Evolutionary conservation across 2,797 vertebrate genomes (phyloP).

Genomic region (Salarias fasciatus): DNA sequence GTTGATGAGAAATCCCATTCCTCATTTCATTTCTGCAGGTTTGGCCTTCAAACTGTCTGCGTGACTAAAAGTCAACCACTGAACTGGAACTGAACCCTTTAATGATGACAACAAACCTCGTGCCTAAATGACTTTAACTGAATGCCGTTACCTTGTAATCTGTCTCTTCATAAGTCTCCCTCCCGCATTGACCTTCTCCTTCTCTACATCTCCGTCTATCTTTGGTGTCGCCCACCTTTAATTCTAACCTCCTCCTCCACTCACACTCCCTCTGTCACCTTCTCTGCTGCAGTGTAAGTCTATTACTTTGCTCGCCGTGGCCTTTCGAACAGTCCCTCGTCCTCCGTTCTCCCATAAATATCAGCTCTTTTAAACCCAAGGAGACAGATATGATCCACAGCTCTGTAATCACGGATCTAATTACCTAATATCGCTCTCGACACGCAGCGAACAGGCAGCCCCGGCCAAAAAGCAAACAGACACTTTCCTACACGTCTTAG

Average conservation of each 20-base stretch:
- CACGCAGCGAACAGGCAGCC: background rate
- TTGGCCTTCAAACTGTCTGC: too few species aligned
- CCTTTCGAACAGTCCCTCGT: too few species aligned
- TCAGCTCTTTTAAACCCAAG: conserved; percentile 28
- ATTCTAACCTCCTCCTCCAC: conserved; percentile 19
- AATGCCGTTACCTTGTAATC: background rate
- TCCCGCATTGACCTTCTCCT: conserved; percentile 3
- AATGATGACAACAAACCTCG: too few species aligned
- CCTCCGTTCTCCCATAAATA: conserved; percentile 6
- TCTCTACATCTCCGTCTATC: conserved; percentile 8
- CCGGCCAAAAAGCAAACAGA: conserved; percentile 31
- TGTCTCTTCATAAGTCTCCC: conserved; percentile 17
- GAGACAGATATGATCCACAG: conserved; percentile 15
- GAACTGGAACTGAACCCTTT: too few species aligned
- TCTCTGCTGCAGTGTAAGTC: too few species aligned
- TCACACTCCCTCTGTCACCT: too few species aligned
- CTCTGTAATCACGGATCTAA: conserved; percentile 29
- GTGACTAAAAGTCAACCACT: too few species aligned
- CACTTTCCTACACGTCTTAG: conserved; percentile 47
- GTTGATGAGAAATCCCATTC: too few species aligned
- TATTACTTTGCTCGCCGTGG: too few species aligned
- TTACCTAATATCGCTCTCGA: conserved; percentile 14
- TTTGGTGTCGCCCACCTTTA: background rate
- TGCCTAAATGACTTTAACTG: background rate
- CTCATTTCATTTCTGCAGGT: too few species aligned